Evolutionary conservation across 2,113 vertebrate species (phyloP), one percentile per base, ranked within the genome.

Genomic region (Atherinomorus stipes): DNA sequence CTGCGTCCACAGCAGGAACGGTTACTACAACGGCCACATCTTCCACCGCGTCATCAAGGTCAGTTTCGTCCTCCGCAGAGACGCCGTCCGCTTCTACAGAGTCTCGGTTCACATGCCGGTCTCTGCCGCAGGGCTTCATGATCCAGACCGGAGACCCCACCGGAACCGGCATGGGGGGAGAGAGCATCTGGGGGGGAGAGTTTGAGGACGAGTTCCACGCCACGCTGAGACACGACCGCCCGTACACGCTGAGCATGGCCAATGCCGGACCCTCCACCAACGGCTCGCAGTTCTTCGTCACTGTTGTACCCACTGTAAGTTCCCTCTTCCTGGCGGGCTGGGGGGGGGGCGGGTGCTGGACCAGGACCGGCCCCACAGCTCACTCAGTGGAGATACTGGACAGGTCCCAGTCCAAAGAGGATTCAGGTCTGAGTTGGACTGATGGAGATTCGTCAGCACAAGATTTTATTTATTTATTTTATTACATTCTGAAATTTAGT

Each of bases 1-100:
- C 90, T 99, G 98, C 58, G 98, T 99, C 9, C 98, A 99, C 82
- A 99, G 97, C 91, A 95, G 97, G 88, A 99, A 99, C 77, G 93
- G 97, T 56, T 99, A 99, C 89, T 99, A 95, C 91, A 99, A 99
- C 25, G 88, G 96, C 6, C 98, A 99, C 69, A 94, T 97, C 71
- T 98, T 98, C 94, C 98, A 99, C 78, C 94, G 97, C 54, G 96
- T 99, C 19, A 99, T 99, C 88, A 99, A 99, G 95, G 98, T 97
- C 91, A 74, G 19, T 16, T 21, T 22, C 23, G 11, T 23, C 2
- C 31, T 8, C 31, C 4, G 31, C 4, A 34, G 5, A 34, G 5
- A 34, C 31, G 8, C 31, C 31, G n/a, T 28, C 6, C 31, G 31
- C 31, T 8, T 34, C 31, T 1, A 34, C 31, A 4, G 7, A 8